Percentiles rank a stretch among this genome's conserved stretches.
These are phyloP conservation scores for Charaxes varanes DNA, from an alignment of 1,140 invertebrate species.

Conservation along the genomic window DNA sequence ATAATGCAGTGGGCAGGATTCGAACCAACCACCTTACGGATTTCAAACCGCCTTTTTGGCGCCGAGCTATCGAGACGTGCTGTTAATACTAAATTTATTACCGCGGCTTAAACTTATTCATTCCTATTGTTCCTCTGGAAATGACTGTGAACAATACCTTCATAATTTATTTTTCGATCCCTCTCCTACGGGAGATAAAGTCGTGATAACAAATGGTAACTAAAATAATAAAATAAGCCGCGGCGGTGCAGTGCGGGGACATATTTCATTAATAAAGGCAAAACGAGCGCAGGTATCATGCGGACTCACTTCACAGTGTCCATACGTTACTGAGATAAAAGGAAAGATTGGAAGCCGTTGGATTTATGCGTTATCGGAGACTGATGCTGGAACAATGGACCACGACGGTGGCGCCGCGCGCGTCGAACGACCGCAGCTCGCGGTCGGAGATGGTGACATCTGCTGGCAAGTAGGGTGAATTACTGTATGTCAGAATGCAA, in stretches of 20 bases:
- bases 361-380: slow-evolving; percentile 70
- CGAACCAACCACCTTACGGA: too few relatives aligned
- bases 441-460: too few relatives aligned
- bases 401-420: slow-evolving; percentile 68
- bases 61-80: too few relatives aligned
- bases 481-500: slow-evolving; percentile 21
- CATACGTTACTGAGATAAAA: slow-evolving; percentile 73
- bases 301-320: slow-evolving; percentile 69
- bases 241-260: slow-evolving; percentile 59
- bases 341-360: slow-evolving; percentile 63
- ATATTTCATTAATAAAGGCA: slow-evolving; percentile 73
- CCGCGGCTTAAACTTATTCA: slow-evolving; percentile 52
- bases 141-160: slow-evolving; percentile 63
- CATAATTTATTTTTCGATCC: slow-evolving; percentile 71
- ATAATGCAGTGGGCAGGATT: too few relatives aligned
- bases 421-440: slow-evolving; percentile 36
- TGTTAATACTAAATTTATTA: slow-evolving; percentile 66
- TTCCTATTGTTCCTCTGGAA: slow-evolving; percentile 62
- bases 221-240: slow-evolving; percentile 70
- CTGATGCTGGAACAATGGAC: slow-evolving; percentile 65
- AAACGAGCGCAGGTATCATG: slow-evolving; percentile 66
- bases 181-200: slow-evolving; percentile 66
- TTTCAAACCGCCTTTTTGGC: slow-evolving; percentile 27
- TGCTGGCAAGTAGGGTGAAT: too few relatives aligned
- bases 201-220: slow-evolving; percentile 73